Conservation (phyloP, 2,888 invertebrate species). For the Drosophila aldrichi region DNA sequence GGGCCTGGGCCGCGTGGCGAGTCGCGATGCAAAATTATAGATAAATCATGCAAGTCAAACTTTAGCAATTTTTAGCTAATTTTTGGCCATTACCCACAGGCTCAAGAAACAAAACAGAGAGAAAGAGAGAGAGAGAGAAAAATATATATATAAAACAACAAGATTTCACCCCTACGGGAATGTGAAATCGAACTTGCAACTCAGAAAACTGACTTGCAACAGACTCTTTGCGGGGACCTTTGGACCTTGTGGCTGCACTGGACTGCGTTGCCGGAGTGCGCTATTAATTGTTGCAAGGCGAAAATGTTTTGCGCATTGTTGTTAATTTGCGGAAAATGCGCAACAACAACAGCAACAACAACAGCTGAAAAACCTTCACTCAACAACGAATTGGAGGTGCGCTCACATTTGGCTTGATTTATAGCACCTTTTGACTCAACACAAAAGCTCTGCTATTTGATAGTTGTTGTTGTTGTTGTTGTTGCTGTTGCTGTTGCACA, state of each 20-base stretch:
- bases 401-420: conserved; percentile 74
- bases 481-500: conserved; percentile 65
- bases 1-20: conserved; percentile 53
- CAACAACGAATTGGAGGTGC: conserved; percentile 56
- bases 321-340: conserved; percentile 67
- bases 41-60: conserved; percentile 82
- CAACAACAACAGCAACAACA: conserved; percentile 37
- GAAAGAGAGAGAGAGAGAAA: conserved; percentile 6
- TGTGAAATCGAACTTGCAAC: conserved; percentile 78
- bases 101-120: conserved; percentile 25
- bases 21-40: conserved; percentile 79
- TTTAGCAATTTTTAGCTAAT: conserved; percentile 81
- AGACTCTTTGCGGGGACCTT: conserved; percentile 33
- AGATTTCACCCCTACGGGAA: conserved; percentile 82
- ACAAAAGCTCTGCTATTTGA: conserved; percentile 74
- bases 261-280: conserved; percentile 45
- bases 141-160: conserved; percentile 40
- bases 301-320: conserved; percentile 71
- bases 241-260: conserved; percentile 18
- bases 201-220: conserved; percentile 38
- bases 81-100: conserved; percentile 81
- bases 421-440: conserved; percentile 78
- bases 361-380: conserved; percentile 38
- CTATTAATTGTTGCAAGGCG: conserved; percentile 77
- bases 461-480: conserved; percentile 51